Evolutionary conservation across 1,140 invertebrate species (phyloP).

Genomic region (Palaemon carinicauda): DNA sequence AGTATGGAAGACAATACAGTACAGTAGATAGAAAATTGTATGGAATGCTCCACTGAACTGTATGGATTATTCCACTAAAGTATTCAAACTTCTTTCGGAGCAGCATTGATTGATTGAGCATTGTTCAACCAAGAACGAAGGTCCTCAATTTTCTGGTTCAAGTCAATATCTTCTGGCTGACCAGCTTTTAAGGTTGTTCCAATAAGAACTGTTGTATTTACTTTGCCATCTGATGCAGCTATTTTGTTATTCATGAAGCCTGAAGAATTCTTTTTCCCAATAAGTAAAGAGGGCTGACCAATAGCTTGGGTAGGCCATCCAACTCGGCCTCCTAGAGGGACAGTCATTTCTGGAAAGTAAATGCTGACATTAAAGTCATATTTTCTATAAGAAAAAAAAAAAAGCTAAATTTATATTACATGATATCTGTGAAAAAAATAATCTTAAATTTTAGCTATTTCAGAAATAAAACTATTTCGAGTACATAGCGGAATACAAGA

Average conservation of each 20-base stretch:
- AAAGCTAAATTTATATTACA: too few species aligned
- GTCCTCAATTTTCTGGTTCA: constrained; percentile 35
- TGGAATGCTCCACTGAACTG: too few species aligned
- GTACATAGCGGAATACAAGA: too few species aligned
- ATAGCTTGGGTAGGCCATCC: constrained; percentile 41
- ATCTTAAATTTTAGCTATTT: too few species aligned
- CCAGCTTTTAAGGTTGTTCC: background rate
- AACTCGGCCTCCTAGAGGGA: constrained; percentile 33
- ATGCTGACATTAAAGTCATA: background rate
- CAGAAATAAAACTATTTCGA: too few species aligned
- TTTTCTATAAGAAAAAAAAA: too few species aligned
- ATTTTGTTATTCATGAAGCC: background rate
- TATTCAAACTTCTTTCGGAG: background rate
- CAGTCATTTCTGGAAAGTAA: constrained; percentile 22
- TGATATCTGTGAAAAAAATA: too few species aligned
- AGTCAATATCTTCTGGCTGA: constrained; percentile 15
- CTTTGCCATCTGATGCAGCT: background rate
- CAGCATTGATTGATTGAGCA: constrained; percentile 29
- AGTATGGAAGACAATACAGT: too few species aligned
- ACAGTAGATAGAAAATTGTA: too few species aligned
- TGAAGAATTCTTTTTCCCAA: background rate
- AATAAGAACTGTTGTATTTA: background rate
- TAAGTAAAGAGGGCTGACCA: constrained; percentile 25
- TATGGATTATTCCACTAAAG: too few species aligned
- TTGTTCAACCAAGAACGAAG: constrained; percentile 26